Conservation (phyloP, 2,888 invertebrate genomes). For the Phengaris alcon region DNA sequence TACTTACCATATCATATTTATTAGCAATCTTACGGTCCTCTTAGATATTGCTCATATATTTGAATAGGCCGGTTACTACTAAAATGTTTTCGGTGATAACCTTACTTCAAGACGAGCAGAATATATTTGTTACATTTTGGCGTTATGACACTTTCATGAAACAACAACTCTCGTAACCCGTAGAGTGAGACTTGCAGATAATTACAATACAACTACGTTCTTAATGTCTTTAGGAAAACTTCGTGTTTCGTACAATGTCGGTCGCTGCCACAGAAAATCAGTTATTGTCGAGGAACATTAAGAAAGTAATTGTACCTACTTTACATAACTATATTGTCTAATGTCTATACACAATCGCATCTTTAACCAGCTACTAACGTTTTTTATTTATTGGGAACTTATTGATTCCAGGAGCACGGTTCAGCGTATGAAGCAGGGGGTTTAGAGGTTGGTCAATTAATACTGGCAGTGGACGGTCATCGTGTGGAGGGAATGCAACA, state of each 20-base stretch:
- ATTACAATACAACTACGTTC: background rate
- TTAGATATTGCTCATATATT: constrained; percentile 13
- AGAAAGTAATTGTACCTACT: too few species aligned
- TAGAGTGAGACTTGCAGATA: background rate
- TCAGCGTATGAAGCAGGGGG: constrained; percentile 96
- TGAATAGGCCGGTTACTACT: background rate
- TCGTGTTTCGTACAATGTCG: background rate
- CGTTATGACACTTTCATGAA: background rate
- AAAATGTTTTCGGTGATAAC: background rate
- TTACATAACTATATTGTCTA: too few species aligned
- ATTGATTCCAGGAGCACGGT: constrained; percentile 88
- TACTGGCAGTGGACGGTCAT: constrained; percentile 93
- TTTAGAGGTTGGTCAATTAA: constrained; percentile 95
- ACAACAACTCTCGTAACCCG: background rate
- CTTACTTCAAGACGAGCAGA: background rate
- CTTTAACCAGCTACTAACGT: too few species aligned
- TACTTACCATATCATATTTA: background rate
- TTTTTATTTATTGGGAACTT: too few species aligned
- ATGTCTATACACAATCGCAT: too few species aligned
- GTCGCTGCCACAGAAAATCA: background rate
- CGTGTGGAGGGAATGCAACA: constrained; percentile 89
- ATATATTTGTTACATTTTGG: background rate
- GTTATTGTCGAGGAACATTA: background rate
- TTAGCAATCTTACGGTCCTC: background rate
- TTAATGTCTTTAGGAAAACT: constrained; percentile 4